Conservation (phyloP, 1,140 invertebrate species). For the Belonocnema kinseyi region DNA sequence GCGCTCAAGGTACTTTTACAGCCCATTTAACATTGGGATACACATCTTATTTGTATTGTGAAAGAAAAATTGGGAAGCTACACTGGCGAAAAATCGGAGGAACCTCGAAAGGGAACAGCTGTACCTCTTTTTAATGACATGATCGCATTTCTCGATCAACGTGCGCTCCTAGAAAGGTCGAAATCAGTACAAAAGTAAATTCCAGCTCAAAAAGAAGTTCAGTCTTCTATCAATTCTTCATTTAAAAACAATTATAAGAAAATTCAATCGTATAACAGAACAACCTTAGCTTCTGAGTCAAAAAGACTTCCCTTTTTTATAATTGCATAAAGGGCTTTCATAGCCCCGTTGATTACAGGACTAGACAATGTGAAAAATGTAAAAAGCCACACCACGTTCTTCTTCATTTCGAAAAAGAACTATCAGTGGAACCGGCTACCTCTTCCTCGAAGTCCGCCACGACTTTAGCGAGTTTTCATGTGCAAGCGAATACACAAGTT, state of each 20-base stretch:
- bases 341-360: background rate
- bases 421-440: background rate
- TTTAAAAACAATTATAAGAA: background rate
- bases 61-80: background rate
- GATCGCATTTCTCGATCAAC: background rate
- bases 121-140: background rate
- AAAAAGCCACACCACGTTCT: background rate
- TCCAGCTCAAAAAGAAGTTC: background rate
- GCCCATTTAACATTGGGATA: too few relatives aligned
- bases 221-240: background rate
- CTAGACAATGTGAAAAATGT: background rate
- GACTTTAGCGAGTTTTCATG: background rate
- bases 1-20: too few relatives aligned
- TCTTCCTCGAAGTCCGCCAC: background rate
- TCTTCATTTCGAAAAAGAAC: background rate
- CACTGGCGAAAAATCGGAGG: background rate
- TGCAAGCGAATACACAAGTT: background rate
- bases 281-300: background rate
- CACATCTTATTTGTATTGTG: too few relatives aligned
- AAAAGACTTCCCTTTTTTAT: background rate
- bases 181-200: background rate
- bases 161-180: background rate
- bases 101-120: background rate
- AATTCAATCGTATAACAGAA: background rate
- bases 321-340: background rate